A percentile compares a stretch with the other conserved stretches of the same genome.
Evolutionary conservation across 2,888 invertebrate genomes (phyloP).

Genomic region (Patella pellucida): DNA sequence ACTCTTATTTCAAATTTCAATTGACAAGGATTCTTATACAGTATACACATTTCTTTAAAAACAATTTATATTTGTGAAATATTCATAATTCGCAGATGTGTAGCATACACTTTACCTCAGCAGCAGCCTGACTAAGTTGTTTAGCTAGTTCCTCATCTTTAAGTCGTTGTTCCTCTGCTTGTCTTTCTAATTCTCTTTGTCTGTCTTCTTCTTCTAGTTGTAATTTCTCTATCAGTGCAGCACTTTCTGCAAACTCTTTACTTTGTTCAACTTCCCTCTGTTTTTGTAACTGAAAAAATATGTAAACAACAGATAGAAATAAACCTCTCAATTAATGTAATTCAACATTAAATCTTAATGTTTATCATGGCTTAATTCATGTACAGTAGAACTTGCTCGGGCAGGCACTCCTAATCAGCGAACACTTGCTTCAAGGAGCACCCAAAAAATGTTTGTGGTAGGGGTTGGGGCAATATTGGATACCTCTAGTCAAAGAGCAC

Average conservation of each 20-base stretch:
- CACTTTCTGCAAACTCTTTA: constrained; percentile 75
- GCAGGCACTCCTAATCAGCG: too few species aligned
- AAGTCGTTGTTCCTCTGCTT: constrained; percentile 30
- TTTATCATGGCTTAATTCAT: too few species aligned
- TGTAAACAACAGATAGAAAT: background rate
- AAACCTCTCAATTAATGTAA: background rate
- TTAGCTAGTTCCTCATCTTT: constrained; percentile 32
- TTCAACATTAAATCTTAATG: background rate
- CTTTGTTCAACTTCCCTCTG: constrained; percentile 70
- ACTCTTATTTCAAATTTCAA: too few species aligned
- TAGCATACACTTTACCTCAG: constrained; percentile 4
- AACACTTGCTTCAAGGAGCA: too few species aligned
- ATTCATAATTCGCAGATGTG: background rate
- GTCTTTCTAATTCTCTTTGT: constrained; percentile 17
- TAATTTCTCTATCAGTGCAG: constrained; percentile 73
- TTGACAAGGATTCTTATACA: too few species aligned
- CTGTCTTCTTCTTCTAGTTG: constrained; percentile 62
- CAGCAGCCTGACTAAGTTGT: constrained; percentile 17
- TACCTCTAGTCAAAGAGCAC: too few species aligned
- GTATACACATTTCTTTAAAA: too few species aligned
- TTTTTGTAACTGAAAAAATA: constrained; percentile 44
- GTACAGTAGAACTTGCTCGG: too few species aligned
- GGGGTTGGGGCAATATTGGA: too few species aligned
- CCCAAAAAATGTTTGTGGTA: too few species aligned
- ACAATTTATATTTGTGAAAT: too few species aligned